A percentile compares a stretch with the other conserved stretches of the same genome.
Conservation (phyloP, 2,113 vertebrate genomes). For the Cololabis saira region DNA sequence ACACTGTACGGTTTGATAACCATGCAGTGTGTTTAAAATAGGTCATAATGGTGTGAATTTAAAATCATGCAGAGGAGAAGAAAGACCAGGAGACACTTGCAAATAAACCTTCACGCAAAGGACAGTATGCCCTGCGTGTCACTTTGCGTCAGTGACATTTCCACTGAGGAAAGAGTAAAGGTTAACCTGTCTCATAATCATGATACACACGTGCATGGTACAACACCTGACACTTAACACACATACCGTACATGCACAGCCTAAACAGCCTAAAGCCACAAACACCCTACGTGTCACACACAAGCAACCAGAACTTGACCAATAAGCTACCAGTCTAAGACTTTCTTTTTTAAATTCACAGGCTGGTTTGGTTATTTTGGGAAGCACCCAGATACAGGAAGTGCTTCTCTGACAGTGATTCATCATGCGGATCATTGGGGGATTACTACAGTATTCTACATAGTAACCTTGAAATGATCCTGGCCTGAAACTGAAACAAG, state of each 20-base stretch:
- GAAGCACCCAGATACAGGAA: slow-evolving; percentile 16
- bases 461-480: slow-evolving; percentile 30
- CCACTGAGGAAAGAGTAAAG: slow-evolving; percentile 47
- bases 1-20: background rate
- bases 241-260: slow-evolving; percentile 14
- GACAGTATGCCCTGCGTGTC: slow-evolving; percentile 24
- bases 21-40: slow-evolving; percentile 36
- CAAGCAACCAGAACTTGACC: slow-evolving; percentile 11
- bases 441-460: slow-evolving; percentile 16
- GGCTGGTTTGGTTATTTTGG: slow-evolving; percentile 40
- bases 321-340: slow-evolving; percentile 22
- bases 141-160: slow-evolving; percentile 55
- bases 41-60: slow-evolving; percentile 32
- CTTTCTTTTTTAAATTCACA: slow-evolving; percentile 2
- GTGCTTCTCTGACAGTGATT: slow-evolving; percentile 38
- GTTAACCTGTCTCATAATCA: slow-evolving; percentile 26
- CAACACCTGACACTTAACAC: slow-evolving; percentile 5
- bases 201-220: slow-evolving; percentile 1
- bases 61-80: slow-evolving; percentile 25
- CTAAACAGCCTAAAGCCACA: slow-evolving; percentile 26
- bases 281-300: slow-evolving; percentile 35
- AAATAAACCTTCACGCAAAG: slow-evolving; percentile 26
- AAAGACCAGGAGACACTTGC: slow-evolving; percentile 20
- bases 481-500: slow-evolving; percentile 12
- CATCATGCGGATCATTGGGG: slow-evolving; percentile 1